Conservation (phyloP, 35 echinoderm and acorn worm species). For the Stichopus chloronotus region DNA sequence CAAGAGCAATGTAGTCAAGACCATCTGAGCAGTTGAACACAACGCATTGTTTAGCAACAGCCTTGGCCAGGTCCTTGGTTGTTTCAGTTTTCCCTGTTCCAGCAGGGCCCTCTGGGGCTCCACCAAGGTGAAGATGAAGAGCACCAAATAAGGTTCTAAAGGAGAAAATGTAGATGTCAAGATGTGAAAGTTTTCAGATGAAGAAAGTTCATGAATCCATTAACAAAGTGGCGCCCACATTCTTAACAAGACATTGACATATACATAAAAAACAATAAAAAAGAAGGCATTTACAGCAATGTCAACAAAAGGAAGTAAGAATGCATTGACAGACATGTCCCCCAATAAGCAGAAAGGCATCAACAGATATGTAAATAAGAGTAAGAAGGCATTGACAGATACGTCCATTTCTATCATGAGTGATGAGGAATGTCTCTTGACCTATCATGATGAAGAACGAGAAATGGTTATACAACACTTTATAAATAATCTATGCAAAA, state of each 20-base stretch:
- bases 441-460: no score
- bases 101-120: constrained; percentile 91
- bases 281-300: no score
- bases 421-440: no score
- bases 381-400: no score
- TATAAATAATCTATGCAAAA: no score
- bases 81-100: constrained; percentile 96
- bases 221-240: neutral
- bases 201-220: neutral
- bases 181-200: neutral
- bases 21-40: constrained; percentile 99
- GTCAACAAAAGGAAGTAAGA: no score
- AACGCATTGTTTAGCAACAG: constrained; percentile 98
- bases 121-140: constrained; percentile 92
- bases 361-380: no score
- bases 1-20: constrained; percentile 95
- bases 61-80: constrained; percentile 98
- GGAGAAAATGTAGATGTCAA: neutral
- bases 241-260: neutral
- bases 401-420: no score
- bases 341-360: no score
- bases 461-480: no score
- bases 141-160: constrained; percentile 94
- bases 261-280: no score
- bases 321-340: no score